Evolutionary conservation across 1,140 invertebrate genomes (phyloP), one percentile per base, ranked within the genome.

Genomic region (Diplogasteroides magnus): DNA sequence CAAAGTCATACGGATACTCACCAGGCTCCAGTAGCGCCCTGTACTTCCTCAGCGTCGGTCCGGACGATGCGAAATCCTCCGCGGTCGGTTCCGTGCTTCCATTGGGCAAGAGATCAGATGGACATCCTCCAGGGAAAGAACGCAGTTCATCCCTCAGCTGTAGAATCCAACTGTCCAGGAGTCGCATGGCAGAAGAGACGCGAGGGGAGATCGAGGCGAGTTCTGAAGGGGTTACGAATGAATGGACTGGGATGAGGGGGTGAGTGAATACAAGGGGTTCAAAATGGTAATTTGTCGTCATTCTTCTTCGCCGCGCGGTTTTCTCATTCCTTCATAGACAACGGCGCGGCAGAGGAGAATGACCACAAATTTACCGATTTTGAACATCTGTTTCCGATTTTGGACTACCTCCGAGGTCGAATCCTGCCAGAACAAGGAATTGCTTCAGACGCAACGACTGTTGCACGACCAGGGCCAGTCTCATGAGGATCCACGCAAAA

Each of bases 401-500:
- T 65, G 25, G 67, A 62, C 73, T 83, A 94, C 92, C 93, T 86
- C 90, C 88, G 82, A 93, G 87, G 83, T 97, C 94, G 78, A 95
- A 91, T 67, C 93, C 92, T 72, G 92, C 90, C 26, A 92, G 86
- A 70, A 89, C 89, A 25, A 93, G 83, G 78, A 93, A 92, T 68
- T 89, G 87, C 64, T 87, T 87, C 1, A 99, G 83, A 76, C 93
- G 91, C 59, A 87, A 84, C 75, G 92, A 89, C 31, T 92, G 88
- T 61, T 94, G 88, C 78, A 90, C 89, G 37, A 97, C 87, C 68
- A 92, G 88, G 37, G 93, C 91, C 77, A 93, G 88, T 74, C 94
- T 88, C 83, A 98, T 89, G 57, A 98, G 88, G 77, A 89, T 88
- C 96, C 96, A 98, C 67, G 91, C 91, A 83, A 94, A 97, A 19